Conservation (phyloP, 2,888 invertebrate species). For the Noctua janthe region DNA sequence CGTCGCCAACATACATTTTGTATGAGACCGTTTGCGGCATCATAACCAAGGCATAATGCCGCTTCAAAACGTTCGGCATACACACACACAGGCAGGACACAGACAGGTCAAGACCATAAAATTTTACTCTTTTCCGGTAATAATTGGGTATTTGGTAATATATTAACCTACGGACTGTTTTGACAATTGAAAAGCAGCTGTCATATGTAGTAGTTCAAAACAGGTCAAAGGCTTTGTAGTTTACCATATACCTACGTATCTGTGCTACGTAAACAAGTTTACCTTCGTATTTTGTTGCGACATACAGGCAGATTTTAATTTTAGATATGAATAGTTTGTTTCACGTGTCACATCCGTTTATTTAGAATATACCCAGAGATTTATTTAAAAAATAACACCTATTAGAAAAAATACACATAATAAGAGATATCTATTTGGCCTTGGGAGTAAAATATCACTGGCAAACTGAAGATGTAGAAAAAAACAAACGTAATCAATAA, state of each 20-base stretch:
- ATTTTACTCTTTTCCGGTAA: background rate
- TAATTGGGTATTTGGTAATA: background rate
- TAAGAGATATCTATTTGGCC: background rate
- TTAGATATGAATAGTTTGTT: constrained; percentile 58
- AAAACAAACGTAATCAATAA: too few species aligned
- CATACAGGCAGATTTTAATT: constrained; percentile 61
- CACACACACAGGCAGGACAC: too few species aligned
- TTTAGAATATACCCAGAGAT: constrained; percentile 1
- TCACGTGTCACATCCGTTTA: constrained; percentile 25
- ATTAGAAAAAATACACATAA: background rate
- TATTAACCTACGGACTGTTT: background rate
- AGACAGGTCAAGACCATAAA: background rate
- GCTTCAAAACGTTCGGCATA: too few species aligned
- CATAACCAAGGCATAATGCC: too few species aligned
- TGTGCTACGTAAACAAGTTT: constrained; percentile 2
- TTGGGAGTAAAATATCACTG: background rate
- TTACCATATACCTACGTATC: background rate
- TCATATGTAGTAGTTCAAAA: background rate
- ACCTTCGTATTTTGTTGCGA: background rate
- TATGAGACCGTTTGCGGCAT: too few species aligned
- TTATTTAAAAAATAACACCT: too few species aligned
- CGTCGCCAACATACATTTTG: too few species aligned
- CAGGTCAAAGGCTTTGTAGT: background rate
- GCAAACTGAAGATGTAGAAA: background rate
- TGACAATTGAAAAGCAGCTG: background rate